phyloP scores from a whole-genome alignment of 2,888 invertebrate genomes.

The Dryomyza anilis region DNA sequence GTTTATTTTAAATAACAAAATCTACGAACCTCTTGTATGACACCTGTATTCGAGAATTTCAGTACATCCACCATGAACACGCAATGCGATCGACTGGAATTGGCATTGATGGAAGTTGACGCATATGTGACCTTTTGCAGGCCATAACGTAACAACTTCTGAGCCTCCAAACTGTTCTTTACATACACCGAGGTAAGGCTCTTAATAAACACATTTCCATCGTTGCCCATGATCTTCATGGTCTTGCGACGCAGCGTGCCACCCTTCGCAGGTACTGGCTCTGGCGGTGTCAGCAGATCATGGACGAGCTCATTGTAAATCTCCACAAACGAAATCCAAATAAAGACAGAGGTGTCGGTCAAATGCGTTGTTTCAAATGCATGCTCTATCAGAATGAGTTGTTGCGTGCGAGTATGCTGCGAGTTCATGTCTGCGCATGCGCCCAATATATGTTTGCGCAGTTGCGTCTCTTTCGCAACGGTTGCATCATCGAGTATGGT shows the following conservation, averaged over 20 bases:
- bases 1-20: too few species aligned
- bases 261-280: conserved; percentile 29
- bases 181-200: conserved; percentile 61
- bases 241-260: conserved; percentile 41
- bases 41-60: conserved; percentile 54
- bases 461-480: conserved; percentile 49
- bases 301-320: conserved; percentile 91
- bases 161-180: conserved; percentile 76
- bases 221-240: conserved; percentile 55
- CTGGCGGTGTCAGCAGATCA: conserved; percentile 72
- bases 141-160: conserved; percentile 77
- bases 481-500: conserved; percentile 54
- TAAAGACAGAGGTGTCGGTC: conserved; percentile 57
- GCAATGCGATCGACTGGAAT: conserved; percentile 87
- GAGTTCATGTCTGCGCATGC: conserved; percentile 46
- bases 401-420: conserved; percentile 42
- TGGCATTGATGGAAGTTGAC: conserved; percentile 77
- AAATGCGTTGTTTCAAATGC: conserved; percentile 39
- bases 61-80: conserved; percentile 83
- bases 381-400: conserved; percentile 47
- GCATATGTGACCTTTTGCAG: conserved; percentile 75
- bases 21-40: conserved; percentile 41
- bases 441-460: conserved; percentile 45
- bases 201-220: conserved; percentile 62
- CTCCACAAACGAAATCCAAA: conserved; percentile 88